Percentiles rank a stretch among this genome's conserved stretches.
Evolutionary conservation across 2,797 vertebrate genomes (phyloP).

Genomic region (Australoheros facetus): DNA sequence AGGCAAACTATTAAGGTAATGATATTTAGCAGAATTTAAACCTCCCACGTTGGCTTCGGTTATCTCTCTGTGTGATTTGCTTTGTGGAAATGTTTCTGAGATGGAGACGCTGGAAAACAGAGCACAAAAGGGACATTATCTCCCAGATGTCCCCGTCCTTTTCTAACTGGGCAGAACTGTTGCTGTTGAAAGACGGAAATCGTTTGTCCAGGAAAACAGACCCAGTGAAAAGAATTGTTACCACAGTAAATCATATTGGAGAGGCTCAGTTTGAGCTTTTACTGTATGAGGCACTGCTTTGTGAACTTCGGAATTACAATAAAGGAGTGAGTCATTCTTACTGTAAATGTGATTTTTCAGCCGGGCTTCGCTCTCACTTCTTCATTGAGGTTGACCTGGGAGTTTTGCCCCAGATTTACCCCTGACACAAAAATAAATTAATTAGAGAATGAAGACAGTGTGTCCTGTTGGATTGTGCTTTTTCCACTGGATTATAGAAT

Average conservation of each 20-base stretch:
- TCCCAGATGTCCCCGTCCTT: constrained; percentile 52
- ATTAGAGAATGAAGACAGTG: not conserved
- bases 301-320: constrained; percentile 34
- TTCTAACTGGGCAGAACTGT: constrained; percentile 50
- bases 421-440: constrained; percentile 4
- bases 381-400: constrained; percentile 13
- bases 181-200: constrained; percentile 63
- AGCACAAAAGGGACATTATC: constrained; percentile 80
- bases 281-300: constrained; percentile 5
- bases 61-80: constrained; percentile 56
- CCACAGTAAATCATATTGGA: constrained; percentile 28
- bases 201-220: constrained; percentile 58
- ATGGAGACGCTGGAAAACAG: constrained; percentile 57
- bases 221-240: constrained; percentile 28
- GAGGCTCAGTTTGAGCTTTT: constrained; percentile 28
- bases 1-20: constrained; percentile 21
- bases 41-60: constrained; percentile 51
- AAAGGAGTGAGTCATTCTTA: constrained; percentile 16
- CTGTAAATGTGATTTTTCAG: constrained; percentile 15
- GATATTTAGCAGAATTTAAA: constrained; percentile 51
- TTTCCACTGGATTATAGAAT: not conserved
- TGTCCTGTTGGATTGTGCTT: not conserved
- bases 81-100: constrained; percentile 66
- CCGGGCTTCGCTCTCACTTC: not conserved
- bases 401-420: not conserved